Evolutionary conservation across 2,888 invertebrate species (phyloP).

Genomic region (Nymphalis polychloros): DNA sequence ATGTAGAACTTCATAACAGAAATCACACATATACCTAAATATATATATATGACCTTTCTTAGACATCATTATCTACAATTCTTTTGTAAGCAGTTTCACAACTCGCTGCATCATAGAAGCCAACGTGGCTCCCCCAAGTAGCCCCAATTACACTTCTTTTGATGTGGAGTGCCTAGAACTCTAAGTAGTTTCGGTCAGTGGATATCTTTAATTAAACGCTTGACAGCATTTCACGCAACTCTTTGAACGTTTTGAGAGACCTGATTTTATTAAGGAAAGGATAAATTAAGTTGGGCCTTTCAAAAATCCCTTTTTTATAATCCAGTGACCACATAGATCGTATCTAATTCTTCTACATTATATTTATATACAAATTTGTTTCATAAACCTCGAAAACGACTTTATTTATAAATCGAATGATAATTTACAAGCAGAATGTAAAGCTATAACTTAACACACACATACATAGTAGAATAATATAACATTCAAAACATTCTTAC

Average conservation of each 20-base stretch:
- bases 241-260: neutral
- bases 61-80: constrained; percentile 14
- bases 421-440: no score
- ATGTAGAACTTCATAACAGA: neutral
- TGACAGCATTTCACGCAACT: neutral
- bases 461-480: no score
- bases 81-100: constrained; percentile 15
- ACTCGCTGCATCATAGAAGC: constrained; percentile 1
- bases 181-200: constrained; percentile 5
- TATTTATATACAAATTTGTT: no score
- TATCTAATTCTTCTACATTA: no score
- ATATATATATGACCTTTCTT: neutral
- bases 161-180: constrained; percentile 9
- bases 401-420: no score
- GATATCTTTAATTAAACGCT: constrained; percentile 8
- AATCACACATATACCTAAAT: neutral
- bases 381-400: no score
- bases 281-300: no score
- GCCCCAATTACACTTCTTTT: constrained; percentile 12
- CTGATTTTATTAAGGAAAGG: neutral
- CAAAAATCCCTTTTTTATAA: no score
- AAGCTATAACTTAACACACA: no score
- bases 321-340: no score
- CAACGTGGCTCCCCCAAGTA: neutral
- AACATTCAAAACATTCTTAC: no score